phyloP scores from a whole-genome alignment of 2,888 invertebrate species.

The Yponomeuta plumbellus region DNA sequence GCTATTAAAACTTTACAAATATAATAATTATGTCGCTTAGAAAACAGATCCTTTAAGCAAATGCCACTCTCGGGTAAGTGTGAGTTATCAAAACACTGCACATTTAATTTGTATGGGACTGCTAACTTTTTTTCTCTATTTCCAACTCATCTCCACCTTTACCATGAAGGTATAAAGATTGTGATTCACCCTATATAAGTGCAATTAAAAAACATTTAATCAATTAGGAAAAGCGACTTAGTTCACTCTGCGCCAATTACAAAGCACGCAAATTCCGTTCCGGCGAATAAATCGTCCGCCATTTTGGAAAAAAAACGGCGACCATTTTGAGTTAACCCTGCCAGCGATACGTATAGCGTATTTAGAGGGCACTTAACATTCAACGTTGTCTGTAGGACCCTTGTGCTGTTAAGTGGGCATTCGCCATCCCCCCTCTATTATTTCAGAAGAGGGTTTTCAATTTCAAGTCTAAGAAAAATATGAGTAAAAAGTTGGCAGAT shows the following conservation, averaged over 20 bases:
- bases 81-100: too few species aligned
- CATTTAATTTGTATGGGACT: too few species aligned
- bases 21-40: too few species aligned
- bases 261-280: background rate
- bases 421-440: conserved; percentile 45
- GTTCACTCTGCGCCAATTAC: background rate
- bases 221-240: background rate
- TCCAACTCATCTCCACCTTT: too few species aligned
- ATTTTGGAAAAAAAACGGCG: conserved; percentile 32
- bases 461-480: conserved; percentile 35
- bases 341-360: conserved; percentile 45
- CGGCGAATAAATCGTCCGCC: background rate
- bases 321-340: conserved; percentile 36
- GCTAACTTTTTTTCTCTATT: too few species aligned
- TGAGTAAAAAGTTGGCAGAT: conserved; percentile 20
- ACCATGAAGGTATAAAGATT: too few species aligned
- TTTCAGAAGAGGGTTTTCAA: conserved; percentile 43
- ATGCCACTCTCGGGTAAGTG: too few species aligned
- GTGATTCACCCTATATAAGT: too few species aligned
- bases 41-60: too few species aligned
- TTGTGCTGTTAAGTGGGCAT: conserved; percentile 32
- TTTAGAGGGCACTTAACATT: conserved; percentile 42
- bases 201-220: background rate
- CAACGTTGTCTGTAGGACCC: conserved; percentile 27
- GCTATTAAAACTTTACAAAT: too few species aligned